Percentiles rank a stretch among this genome's conserved stretches.
These are phyloP conservation scores for Diceros bicornis DNA, from an alignment of 2,797 vertebrate species.

Conservation along the genomic window DNA sequence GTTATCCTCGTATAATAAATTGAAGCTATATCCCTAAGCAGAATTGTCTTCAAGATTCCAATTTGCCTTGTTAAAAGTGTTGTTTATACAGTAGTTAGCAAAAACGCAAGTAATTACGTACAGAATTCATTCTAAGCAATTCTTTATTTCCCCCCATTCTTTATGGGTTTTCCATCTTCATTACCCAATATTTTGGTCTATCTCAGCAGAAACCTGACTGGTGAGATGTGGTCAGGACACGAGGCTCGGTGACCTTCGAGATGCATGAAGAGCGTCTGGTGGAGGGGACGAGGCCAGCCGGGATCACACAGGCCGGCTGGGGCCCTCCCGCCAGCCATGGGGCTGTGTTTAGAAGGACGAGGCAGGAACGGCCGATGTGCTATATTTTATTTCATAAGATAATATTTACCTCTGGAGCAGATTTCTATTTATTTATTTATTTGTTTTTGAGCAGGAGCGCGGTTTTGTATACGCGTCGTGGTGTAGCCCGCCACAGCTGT, in stretches of 20 bases:
- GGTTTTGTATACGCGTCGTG: neutral
- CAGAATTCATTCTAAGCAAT: conserved; percentile 87
- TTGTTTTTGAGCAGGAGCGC: conserved; percentile 60
- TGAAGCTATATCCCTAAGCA: conserved; percentile 89
- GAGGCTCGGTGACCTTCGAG: neutral
- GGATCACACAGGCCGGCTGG: conserved; percentile 24
- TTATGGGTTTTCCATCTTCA: conserved; percentile 88
- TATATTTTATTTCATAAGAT: conserved; percentile 63
- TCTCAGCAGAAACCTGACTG: conserved; percentile 85
- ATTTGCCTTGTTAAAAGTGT: conserved; percentile 90
- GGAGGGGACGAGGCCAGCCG: neutral
- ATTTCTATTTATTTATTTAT: neutral
- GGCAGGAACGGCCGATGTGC: neutral
- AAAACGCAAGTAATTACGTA: conserved; percentile 89
- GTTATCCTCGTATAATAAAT: conserved; percentile 90
- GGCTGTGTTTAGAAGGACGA: neutral
- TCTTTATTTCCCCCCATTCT: conserved; percentile 67
- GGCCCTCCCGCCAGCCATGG: neutral
- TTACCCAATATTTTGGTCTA: conserved; percentile 86
- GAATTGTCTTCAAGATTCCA: conserved; percentile 90
- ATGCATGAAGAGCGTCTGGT: neutral
- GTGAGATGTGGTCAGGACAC: conserved; percentile 54
- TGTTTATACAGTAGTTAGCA: conserved; percentile 92
- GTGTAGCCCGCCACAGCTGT: conserved; percentile 60
- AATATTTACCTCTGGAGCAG: conserved; percentile 78